These are phyloP conservation scores for Typhlomys cinereus DNA, from an alignment of 2,113 vertebrate genomes.

Conservation along the genomic window DNA sequence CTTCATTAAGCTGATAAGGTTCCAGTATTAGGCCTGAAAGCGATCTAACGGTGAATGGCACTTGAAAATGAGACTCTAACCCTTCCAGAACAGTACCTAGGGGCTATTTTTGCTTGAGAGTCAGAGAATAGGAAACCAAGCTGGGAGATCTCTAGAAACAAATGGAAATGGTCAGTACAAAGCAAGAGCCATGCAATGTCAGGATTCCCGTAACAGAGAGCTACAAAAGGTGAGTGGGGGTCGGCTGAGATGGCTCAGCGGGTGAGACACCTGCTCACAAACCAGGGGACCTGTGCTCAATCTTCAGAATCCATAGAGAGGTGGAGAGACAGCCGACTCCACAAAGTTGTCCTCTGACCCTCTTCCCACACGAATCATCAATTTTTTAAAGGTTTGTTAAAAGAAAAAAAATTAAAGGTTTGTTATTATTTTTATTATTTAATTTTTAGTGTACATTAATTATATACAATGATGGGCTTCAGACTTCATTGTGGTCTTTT, in stretches of 20 bases:
- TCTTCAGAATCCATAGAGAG: too few relatives aligned
- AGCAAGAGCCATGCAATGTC: accelerated
- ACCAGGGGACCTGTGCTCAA: neutral
- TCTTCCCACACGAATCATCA: too few relatives aligned
- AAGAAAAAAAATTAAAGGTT: too few relatives aligned
- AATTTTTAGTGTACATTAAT: too few relatives aligned
- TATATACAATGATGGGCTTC: too few relatives aligned
- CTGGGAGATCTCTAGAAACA: neutral
- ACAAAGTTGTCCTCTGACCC: too few relatives aligned
- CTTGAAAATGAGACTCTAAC: neutral
- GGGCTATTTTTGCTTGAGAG: neutral
- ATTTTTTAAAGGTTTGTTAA: too few relatives aligned
- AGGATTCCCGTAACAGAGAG: neutral
- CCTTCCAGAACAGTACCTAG: neutral
- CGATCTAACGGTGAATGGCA: neutral
- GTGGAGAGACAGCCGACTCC: too few relatives aligned
- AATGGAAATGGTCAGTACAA: neutral
- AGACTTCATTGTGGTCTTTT: too few relatives aligned
- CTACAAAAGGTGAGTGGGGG: neutral
- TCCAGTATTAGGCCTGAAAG: neutral
- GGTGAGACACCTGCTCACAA: neutral
- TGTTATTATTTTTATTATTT: too few relatives aligned
- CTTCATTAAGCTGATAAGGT: neutral
- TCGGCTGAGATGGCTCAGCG: neutral
- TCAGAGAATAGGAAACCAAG: neutral